Evolutionary conservation across 1,140 invertebrate genomes (phyloP), one percentile per base, ranked within the genome.

Genomic region (Macrobrachium rosenbergii): DNA sequence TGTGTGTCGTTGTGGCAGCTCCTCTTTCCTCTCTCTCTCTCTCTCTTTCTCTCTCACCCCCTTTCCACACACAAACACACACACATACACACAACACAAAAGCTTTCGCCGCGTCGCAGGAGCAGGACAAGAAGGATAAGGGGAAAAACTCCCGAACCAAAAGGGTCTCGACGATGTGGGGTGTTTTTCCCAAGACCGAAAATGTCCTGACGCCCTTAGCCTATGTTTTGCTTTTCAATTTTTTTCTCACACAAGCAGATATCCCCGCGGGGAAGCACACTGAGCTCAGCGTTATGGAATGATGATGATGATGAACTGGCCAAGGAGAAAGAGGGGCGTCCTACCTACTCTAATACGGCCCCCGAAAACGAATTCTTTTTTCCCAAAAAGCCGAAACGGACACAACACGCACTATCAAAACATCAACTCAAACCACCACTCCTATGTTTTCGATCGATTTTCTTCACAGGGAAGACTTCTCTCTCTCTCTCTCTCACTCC

Each of bases 311-410:
- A 67, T 75, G 37, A 75, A 23, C 37, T 45, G 10, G 23, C 62
- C 17, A 17, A 16, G 28, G 69, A 75, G 28, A 75, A 19, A 81
- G 60, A 11, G 63, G 28, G 23, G 12, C 16, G 60, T 59, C 85
- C 73, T 87, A 87, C 85, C 85, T 87, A 87, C 85, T 87, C 85
- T 87, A 87, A 87, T 81, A 81, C 85, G 76, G 85, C 85, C 85
- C 85, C 81, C 78, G 85, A 81, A 81, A 63, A 81, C 72, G 52
- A 52, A 52, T 52, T 52, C 52, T 52, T 52, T 52, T 52, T 52
- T 52, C 52, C 52, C 52, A 52, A 52, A 52, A 52, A 52, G 52
- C 52, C 52, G 52, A 80, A 79, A 78, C 78, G 78, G 81, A 76
- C 85, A 75, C 85, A 81, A 78, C 69, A 76, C 85, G 52, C 85